Percentiles rank a stretch among this genome's conserved stretches.
Evolutionary conservation across 2,888 invertebrate species (phyloP).

Genomic region (Cryptocephalus primarius): DNA sequence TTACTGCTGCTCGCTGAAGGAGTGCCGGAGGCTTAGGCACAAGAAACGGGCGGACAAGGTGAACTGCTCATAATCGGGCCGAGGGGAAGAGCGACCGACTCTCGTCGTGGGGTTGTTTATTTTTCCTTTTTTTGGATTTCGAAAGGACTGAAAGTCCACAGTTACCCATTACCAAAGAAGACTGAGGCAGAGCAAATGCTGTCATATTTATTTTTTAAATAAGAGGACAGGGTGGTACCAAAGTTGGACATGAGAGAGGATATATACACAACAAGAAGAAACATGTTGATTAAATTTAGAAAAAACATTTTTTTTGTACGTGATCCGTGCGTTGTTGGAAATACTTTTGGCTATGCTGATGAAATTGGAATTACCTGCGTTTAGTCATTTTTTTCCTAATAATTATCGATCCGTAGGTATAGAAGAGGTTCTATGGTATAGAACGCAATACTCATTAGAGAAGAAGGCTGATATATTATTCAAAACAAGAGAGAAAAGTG

Average conservation of each 20-base stretch:
- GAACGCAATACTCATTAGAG: slow-evolving; percentile 35
- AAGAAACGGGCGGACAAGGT: slow-evolving; percentile 17
- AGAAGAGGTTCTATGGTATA: slow-evolving; percentile 6
- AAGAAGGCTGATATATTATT: slow-evolving; percentile 32
- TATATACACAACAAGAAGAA: neutral
- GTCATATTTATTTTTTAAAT: slow-evolving; percentile 27
- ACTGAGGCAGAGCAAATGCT: slow-evolving; percentile 37
- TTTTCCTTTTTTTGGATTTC: slow-evolving; percentile 12
- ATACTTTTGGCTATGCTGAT: neutral
- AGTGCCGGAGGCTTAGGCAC: slow-evolving; percentile 23
- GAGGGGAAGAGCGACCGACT: neutral
- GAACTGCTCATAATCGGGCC: slow-evolving; percentile 7
- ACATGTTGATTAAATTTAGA: too few relatives aligned
- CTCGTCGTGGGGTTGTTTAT: slow-evolving; percentile 1
- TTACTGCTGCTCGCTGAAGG: slow-evolving; percentile 32
- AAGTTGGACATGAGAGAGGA: neutral
- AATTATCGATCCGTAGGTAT: neutral
- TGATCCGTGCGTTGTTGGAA: too few relatives aligned
- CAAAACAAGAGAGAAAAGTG: too few relatives aligned
- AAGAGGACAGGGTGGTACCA: slow-evolving; percentile 1
- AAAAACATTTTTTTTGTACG: too few relatives aligned
- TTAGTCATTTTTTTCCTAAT: neutral
- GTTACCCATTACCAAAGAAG: slow-evolving; percentile 49
- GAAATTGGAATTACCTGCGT: neutral
- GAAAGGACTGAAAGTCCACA: slow-evolving; percentile 24